Evolutionary conservation across 2,888 invertebrate genomes (phyloP).

Genomic region (Polyploca ridens): DNA sequence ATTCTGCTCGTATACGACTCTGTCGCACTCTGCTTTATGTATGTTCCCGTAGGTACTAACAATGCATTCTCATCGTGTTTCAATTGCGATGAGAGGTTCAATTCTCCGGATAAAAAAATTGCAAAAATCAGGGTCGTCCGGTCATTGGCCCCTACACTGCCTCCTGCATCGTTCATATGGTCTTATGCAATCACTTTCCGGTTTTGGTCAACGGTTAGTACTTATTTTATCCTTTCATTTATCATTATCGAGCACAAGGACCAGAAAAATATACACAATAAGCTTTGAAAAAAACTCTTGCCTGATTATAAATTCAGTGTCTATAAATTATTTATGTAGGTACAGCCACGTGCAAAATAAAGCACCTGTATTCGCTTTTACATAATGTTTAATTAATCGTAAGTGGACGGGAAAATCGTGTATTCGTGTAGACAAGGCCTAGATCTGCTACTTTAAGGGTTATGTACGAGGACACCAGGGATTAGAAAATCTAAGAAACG

Average conservation of each 20-base stretch:
- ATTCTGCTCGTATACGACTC: too few species aligned
- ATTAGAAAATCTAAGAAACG: too few species aligned
- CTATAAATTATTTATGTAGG: background rate
- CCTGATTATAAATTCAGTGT: background rate
- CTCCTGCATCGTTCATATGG: slow-evolving; percentile 51
- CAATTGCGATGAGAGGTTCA: slow-evolving; percentile 14
- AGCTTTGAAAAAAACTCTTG: slow-evolving; percentile 1
- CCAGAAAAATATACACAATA: slow-evolving; percentile 31
- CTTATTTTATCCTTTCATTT: slow-evolving; percentile 50
- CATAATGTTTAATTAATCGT: too few species aligned
- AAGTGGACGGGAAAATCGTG: background rate
- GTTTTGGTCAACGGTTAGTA: slow-evolving; percentile 50
- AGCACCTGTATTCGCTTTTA: background rate
- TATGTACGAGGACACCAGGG: too few species aligned
- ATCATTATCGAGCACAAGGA: slow-evolving; percentile 45
- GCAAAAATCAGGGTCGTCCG: slow-evolving; percentile 61
- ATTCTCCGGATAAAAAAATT: slow-evolving; percentile 37
- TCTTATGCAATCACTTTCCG: slow-evolving; percentile 72
- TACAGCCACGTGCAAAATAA: background rate
- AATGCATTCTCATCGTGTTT: background rate
- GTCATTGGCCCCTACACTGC: slow-evolving; percentile 62
- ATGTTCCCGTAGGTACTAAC: background rate
- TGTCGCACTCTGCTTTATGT: background rate
- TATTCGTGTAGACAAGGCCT: background rate
- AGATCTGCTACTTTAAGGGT: too few species aligned